Conservation (phyloP, 2,113 vertebrate genomes). For the Ageneiosus marmoratus region DNA sequence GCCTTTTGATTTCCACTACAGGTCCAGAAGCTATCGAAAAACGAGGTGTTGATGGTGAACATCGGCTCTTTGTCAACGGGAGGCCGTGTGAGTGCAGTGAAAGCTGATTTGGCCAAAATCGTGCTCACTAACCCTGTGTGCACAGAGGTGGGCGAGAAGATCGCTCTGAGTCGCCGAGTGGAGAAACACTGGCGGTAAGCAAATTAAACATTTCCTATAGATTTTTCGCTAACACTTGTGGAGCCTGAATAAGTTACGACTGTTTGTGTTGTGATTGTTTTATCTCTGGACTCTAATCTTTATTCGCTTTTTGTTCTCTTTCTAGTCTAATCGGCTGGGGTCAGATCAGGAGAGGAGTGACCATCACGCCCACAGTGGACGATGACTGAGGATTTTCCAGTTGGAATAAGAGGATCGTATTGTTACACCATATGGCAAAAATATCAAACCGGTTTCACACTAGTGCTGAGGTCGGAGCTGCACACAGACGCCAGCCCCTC, state of each 20-base stretch:
- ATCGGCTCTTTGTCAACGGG: conserved; percentile 96
- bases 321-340: conserved; percentile 97
- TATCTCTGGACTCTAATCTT: neutral
- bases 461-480: conserved; percentile 36
- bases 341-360: conserved; percentile 98
- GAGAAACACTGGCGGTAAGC: conserved; percentile 99
- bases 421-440: conserved; percentile 35
- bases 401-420: conserved; percentile 7
- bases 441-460: conserved; percentile 49
- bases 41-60: conserved; percentile 99
- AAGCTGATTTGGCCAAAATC: conserved; percentile 97
- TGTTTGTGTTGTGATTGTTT: neutral
- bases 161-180: conserved; percentile 94
- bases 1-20: conserved; percentile 58
- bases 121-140: conserved; percentile 97
- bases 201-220: neutral
- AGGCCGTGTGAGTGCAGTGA: conserved; percentile 95
- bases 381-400: conserved; percentile 82
- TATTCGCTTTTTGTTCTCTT: conserved; percentile 21
- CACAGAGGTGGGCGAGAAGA: conserved; percentile 99
- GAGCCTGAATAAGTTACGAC: neutral
- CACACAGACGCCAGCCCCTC: conserved; percentile 13
- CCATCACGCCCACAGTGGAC: conserved; percentile 96
- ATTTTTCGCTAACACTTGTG: neutral
- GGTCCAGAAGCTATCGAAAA: conserved; percentile 98